Conservation (phyloP, 1,140 invertebrate genomes). For the honey bee (Apis mellifera) region Amel_HAv3.1 CM009937.2:11238001-11238500, state of each 20-base stretch:
- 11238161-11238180: conserved; percentile 17
- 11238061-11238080: no score
- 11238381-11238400: conserved; percentile 61
- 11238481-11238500: conserved; percentile 38
- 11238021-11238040: no score
- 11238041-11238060: no score
- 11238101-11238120: not conserved
- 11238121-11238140: not conserved
- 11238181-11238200: not conserved
- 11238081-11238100: no score
- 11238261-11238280: conserved; percentile 16
- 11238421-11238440: conserved; percentile 55
- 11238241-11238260: conserved; percentile 20
- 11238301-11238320: conserved; percentile 38
- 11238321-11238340: conserved; percentile 47
- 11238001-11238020: no score
- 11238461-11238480: conserved; percentile 57
- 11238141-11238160: conserved; percentile 12
- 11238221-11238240: not conserved
- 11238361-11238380: conserved; percentile 42
- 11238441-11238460: conserved; percentile 48
- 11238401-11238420: conserved; percentile 45
- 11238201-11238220: not conserved
- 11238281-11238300: conserved; percentile 10
- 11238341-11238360: conserved; percentile 34